These are phyloP conservation scores for Scomberomorus guttatus DNA, from an alignment of 2,797 vertebrate species.

Conservation along the genomic window DNA sequence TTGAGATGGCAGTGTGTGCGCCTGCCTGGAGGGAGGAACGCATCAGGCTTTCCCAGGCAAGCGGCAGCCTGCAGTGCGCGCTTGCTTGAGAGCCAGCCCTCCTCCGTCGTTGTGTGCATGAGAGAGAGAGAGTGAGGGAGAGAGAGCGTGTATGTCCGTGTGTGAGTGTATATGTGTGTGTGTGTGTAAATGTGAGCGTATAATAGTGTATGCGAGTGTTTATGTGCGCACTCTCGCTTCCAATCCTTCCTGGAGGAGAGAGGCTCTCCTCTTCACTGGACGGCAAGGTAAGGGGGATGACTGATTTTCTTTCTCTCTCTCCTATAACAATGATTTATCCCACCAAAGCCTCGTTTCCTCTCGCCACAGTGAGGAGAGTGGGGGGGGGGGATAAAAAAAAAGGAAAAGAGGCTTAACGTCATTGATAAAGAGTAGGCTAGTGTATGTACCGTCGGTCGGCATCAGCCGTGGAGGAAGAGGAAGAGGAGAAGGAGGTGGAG, in stretches of 20 bases:
- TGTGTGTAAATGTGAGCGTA: conserved; percentile 63
- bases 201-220: conserved; percentile 68
- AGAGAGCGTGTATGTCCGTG: conserved; percentile 57
- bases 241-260: conserved; percentile 83
- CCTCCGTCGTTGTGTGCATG: conserved; percentile 66
- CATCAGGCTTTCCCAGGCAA: conserved; percentile 90
- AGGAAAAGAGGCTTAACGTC: conserved; percentile 75
- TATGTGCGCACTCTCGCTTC: conserved; percentile 75
- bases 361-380: conserved; percentile 47
- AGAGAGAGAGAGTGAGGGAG: not conserved
- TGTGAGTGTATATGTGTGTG: conserved; percentile 49
- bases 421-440: conserved; percentile 80
- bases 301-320: conserved; percentile 36
- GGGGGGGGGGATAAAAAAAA: conserved; percentile 18
- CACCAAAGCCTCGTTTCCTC: conserved; percentile 49
- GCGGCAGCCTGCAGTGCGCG: conserved; percentile 90
- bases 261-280: conserved; percentile 79
- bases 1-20: conserved; percentile 86
- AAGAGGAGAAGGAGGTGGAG: conserved; percentile 64
- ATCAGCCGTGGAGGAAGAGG: conserved; percentile 66
- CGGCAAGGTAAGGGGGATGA: conserved; percentile 83
- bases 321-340: conserved; percentile 63
- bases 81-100: conserved; percentile 82
- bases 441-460: conserved; percentile 58
- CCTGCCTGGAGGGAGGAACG: conserved; percentile 90